Evolutionary conservation across 2,113 vertebrate species (phyloP).

Genomic region (Thymallus thymallus): DNA sequence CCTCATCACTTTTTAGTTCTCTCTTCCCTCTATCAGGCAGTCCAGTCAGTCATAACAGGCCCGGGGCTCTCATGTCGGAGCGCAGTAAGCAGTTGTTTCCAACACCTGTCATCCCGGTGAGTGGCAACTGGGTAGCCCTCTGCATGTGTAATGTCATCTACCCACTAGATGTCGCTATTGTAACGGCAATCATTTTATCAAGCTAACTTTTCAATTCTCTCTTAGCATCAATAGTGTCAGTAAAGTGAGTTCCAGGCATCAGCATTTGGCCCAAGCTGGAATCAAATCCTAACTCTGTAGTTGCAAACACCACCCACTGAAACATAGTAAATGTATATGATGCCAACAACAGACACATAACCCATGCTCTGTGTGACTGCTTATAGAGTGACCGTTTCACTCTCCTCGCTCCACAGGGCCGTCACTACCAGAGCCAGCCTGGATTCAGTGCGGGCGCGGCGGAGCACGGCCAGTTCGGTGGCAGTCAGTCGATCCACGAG

Average conservation of each 20-base stretch:
- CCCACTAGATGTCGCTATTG: background rate
- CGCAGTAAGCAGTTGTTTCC: constrained; percentile 87
- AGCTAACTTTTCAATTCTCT: background rate
- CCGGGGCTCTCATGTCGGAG: constrained; percentile 80
- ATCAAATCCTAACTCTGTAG: too few species aligned
- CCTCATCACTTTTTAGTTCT: background rate
- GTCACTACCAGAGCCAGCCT: constrained; percentile 78
- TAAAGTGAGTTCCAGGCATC: too few species aligned
- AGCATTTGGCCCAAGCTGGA: too few species aligned
- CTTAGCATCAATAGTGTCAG: background rate
- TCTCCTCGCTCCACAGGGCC: constrained; percentile 61
- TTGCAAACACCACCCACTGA: too few species aligned
- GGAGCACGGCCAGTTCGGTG: constrained; percentile 85
- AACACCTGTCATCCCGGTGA: constrained; percentile 82
- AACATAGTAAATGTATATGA: too few species aligned
- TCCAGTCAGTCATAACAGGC: constrained; percentile 80
- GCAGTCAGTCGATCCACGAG: constrained; percentile 74
- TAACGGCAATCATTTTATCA: too few species aligned
- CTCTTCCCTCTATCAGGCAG: constrained; percentile 69
- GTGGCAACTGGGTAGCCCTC: constrained; percentile 26
- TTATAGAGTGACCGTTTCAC: background rate
- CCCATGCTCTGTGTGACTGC: too few species aligned
- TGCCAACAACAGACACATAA: too few species aligned
- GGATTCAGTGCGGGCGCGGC: constrained; percentile 78
- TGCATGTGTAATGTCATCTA: background rate